Evolutionary conservation across 2,888 invertebrate genomes (phyloP), one percentile per base, ranked within the genome.

Genomic region (Pyrgus malvae): DNA sequence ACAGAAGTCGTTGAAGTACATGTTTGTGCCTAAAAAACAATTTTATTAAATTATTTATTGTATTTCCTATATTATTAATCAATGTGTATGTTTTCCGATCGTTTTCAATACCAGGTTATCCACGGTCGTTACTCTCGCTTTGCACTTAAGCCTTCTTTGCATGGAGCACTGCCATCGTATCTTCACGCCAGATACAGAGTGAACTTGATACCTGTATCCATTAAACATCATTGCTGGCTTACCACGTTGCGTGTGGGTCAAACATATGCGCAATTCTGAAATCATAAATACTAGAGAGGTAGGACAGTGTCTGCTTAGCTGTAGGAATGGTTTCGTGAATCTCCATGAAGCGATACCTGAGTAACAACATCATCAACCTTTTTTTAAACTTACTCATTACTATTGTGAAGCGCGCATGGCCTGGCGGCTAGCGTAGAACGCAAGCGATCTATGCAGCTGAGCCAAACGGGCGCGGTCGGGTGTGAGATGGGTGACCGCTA

Each of bases 161-260:
- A 6, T 17, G 4, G 58, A 37, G 29, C 63, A 63, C 7, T 58
- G 59, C 61, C 61, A 61, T 3, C 57, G 35, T 4, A 49, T 50
- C 19, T 53, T 60, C 1, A 11, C 11, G 2, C 54, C 51, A 4
- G 8, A 17, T 0, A 6, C 12, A 8, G 54, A 37, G 16, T 63
- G 58, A 1, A 59, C 33, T 7, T 50, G 35, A 25, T 42, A 63
- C n/a, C 9, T 55, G 11, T 56, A 51, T 16, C 35, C 23, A 2
- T 54, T 45, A 4, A 50, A 6, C 33, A 40, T 31, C 8, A 61
- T 3, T n/a, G 48, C 42, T 1, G 54, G 54, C 17, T 55, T 61
- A 6, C 60, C 58, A 4, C 21, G 50, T 21, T 3, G 40, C 3
- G 56, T 38, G 45, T 27, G 19, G 12, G 14, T 31, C 2, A 51